phyloP scores from a whole-genome alignment of 2,113 vertebrate species.

The Alligator sinensis region DNA sequence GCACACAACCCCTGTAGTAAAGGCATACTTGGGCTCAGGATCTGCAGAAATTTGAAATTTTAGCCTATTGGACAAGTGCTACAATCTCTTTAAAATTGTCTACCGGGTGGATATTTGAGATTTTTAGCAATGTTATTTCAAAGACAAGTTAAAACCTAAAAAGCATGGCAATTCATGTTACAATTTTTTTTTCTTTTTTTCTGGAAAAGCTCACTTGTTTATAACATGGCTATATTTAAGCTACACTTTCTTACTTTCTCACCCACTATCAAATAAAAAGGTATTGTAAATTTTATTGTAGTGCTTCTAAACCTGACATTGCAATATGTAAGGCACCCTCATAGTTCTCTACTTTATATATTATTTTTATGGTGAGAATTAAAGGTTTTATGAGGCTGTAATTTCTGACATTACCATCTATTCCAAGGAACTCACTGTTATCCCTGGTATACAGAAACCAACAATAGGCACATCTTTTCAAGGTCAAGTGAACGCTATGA shows the following conservation, averaged over 20 bases:
- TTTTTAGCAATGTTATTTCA: conserved; percentile 37
- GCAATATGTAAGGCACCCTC: conserved; percentile 78
- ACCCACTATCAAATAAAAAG: conserved; percentile 77
- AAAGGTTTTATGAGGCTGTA: conserved; percentile 81
- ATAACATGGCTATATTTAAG: conserved; percentile 70
- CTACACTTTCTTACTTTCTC: conserved; percentile 64
- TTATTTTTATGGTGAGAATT: conserved; percentile 84
- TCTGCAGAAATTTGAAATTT: conserved; percentile 26
- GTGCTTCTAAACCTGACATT: conserved; percentile 78
- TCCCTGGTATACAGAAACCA: conserved; percentile 49
- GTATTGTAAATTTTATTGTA: conserved; percentile 79
- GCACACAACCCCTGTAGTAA: background rate
- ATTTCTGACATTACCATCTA: conserved; percentile 81
- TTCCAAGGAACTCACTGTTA: conserved; percentile 71
- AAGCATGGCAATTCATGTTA: background rate
- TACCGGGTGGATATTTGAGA: conserved; percentile 45
- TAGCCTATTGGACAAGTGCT: background rate
- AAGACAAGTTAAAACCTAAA: conserved; percentile 39
- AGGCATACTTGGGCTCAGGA: background rate
- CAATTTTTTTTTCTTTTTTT: background rate
- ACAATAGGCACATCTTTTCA: conserved; percentile 64
- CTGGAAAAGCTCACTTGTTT: conserved; percentile 66
- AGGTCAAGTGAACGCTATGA: conserved; percentile 72
- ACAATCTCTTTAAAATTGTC: conserved; percentile 41
- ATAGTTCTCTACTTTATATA: conserved; percentile 83